Base-by-base conservation (phyloP, 2,113 vertebrate species). In the Phodopus roborovskii region DNA sequence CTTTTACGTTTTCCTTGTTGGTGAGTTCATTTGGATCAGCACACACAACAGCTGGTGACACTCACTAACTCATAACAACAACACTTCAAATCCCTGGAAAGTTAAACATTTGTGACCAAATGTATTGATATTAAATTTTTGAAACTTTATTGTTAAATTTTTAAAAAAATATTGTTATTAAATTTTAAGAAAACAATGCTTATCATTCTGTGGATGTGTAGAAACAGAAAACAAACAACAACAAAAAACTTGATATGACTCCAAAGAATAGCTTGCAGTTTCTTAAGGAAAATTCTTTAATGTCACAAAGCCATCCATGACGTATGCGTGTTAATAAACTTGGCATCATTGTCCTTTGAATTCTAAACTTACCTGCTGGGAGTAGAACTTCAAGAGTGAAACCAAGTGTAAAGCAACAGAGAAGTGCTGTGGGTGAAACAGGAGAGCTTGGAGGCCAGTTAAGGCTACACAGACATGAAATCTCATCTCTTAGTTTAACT, bases 61-160 rank as follows among this genome's bases (percentile, higher is more conserved):
- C 96, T 98, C 96, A 98, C 78, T 36, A 97, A 97, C 74, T 95
- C 97, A 98, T 82, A 87, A 97, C 95, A 96, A 94, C 93, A 98
- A 95, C 53, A 74, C 83, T 75, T 98, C 20, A 24, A 96, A 36
- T 56, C 95, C 97, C 92, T 79, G 7, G 88, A 96, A 86, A 96
- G 75, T 83, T 58, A 4, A 94, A 97, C 97, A 92, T 98, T 92
- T 97, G 91, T 91, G 93, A 81, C 90, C 50, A 50, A n/a, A 81
- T n/a, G 66, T n/a, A n/a, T n/a, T n/a, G n/a, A n/a, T 96, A 95
- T 98, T 86, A 97, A 94, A 96, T 92, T 97, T 88, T 64, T n/a
- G n/a, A n/a, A n/a, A n/a, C n/a, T n/a, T n/a, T n/a, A n/a, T n/a
- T n/a, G n/a, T n/a, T n/a, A n/a, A n/a, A n/a, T n/a, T n/a, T n/a